These are phyloP conservation scores for Arenicola marina DNA, from an alignment of 2,888 invertebrate genomes.

Conservation along the genomic window DNA sequence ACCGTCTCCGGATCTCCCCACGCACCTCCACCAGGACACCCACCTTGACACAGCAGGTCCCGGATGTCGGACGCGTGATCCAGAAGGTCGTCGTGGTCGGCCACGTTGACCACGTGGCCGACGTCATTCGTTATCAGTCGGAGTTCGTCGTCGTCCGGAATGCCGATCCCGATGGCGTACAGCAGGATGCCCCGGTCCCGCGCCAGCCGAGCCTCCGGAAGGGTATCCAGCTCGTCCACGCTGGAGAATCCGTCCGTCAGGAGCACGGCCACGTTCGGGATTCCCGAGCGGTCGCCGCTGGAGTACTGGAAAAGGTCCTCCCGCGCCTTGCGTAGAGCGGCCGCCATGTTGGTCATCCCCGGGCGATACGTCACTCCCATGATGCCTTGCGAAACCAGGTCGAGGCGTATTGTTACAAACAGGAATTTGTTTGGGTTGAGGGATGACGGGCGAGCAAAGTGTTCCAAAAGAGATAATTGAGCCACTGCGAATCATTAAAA, in stretches of 20 bases:
- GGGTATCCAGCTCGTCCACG: slow-evolving; percentile 12
- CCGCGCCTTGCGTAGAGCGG: slow-evolving; percentile 42
- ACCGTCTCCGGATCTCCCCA: too few species aligned
- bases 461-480: too few species aligned
- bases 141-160: not conserved
- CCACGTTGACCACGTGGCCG: not conserved
- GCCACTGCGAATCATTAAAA: too few species aligned
- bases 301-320: slow-evolving; percentile 41
- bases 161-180: slow-evolving; percentile 25
- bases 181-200: slow-evolving; percentile 15
- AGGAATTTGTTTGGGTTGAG: too few species aligned
- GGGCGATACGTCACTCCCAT: slow-evolving; percentile 43
- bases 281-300: slow-evolving; percentile 46
- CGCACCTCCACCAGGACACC: not conserved
- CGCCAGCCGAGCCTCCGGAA: slow-evolving; percentile 16
- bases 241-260: slow-evolving; percentile 52
- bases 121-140: not conserved
- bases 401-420: not conserved
- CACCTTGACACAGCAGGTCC: not conserved
- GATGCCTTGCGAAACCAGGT: slow-evolving; percentile 32
- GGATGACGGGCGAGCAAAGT: too few species aligned
- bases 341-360: slow-evolving; percentile 52
- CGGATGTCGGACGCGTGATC: not conserved
- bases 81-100: not conserved
- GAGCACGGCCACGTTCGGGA: slow-evolving; percentile 40